Conservation (phyloP, 2,888 invertebrate species). For the Ashinkailepas kermadecensis region DNA sequence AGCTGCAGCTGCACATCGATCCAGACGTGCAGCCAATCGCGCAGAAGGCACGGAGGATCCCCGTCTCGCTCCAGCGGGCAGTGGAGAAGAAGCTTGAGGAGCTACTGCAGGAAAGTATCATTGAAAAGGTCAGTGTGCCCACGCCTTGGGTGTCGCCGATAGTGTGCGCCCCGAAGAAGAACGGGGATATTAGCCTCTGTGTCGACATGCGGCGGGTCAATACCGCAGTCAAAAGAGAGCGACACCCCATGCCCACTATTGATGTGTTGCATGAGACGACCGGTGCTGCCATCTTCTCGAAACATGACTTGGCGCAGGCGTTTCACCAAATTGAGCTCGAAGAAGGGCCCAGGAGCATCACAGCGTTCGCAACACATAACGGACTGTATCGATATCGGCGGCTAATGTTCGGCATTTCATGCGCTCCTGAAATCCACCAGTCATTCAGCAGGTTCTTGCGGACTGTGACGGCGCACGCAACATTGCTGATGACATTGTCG, state of each 20-base stretch:
- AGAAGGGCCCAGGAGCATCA: not conserved
- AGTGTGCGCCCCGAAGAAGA: constrained; percentile 36
- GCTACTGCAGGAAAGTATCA: constrained; percentile 24
- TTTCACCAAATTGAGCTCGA: constrained; percentile 25
- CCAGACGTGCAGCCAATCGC: not conserved
- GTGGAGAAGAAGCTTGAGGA: constrained; percentile 1
- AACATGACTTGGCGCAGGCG: constrained; percentile 20
- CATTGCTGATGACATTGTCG: not conserved
- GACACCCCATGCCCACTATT: constrained; percentile 33
- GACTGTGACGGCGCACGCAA: not conserved
- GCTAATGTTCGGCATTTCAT: constrained; percentile 26
- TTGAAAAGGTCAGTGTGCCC: constrained; percentile 30
- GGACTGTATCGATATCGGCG: constrained; percentile 25
- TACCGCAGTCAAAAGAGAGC: constrained; percentile 32
- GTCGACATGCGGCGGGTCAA: constrained; percentile 37
- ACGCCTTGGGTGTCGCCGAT: too few species aligned
- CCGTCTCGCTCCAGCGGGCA: not conserved
- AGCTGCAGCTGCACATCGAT: constrained; percentile 6
- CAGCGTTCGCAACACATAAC: constrained; percentile 24
- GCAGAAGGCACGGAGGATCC: not conserved
- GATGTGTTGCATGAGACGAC: constrained; percentile 25
- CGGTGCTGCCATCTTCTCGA: constrained; percentile 22
- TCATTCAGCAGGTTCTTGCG: constrained; percentile 25
- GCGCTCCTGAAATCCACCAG: constrained; percentile 6
- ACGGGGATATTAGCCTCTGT: constrained; percentile 35